These are phyloP conservation scores for Nothoprocta perdicaria DNA, from an alignment of 2,113 vertebrate species.

Conservation along the genomic window DNA sequence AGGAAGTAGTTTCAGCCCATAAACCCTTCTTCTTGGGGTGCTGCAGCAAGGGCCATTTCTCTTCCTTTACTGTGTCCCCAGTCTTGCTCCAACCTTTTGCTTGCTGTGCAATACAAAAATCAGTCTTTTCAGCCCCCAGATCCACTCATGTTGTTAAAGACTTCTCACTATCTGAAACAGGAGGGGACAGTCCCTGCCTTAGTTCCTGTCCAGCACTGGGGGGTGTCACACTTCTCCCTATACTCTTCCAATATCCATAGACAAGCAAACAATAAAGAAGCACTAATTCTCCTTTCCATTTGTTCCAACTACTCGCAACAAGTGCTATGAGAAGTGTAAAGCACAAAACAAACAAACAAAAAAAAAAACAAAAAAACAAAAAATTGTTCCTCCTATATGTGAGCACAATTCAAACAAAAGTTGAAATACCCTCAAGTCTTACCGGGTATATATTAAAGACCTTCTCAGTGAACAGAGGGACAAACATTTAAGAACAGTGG, in stretches of 20 bases:
- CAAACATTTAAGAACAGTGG: background rate
- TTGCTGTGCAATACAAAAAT: background rate
- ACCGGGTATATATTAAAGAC: background rate
- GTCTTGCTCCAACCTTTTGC: background rate
- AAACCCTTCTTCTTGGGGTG: background rate
- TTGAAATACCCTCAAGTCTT: background rate
- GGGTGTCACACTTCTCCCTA: background rate
- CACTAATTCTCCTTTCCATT: background rate
- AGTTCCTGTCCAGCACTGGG: background rate
- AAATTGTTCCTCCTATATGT: background rate
- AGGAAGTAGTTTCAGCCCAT: background rate
- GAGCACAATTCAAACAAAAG: background rate
- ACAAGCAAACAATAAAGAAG: background rate
- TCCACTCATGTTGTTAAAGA: background rate
- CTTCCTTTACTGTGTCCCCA: background rate
- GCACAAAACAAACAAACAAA: background rate
- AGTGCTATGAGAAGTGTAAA: background rate
- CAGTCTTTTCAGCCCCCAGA: background rate
- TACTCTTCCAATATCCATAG: rapidly evolving
- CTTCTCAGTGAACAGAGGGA: background rate
- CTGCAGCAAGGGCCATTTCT: background rate
- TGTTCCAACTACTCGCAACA: background rate
- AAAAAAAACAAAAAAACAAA: too few species aligned
- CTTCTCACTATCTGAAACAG: background rate
- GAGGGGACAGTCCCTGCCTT: background rate